Percentiles rank a stretch among this genome's conserved stretches.
phyloP scores from a whole-genome alignment of 2,888 invertebrate species.

The Cyrtodaria siliqua region DNA sequence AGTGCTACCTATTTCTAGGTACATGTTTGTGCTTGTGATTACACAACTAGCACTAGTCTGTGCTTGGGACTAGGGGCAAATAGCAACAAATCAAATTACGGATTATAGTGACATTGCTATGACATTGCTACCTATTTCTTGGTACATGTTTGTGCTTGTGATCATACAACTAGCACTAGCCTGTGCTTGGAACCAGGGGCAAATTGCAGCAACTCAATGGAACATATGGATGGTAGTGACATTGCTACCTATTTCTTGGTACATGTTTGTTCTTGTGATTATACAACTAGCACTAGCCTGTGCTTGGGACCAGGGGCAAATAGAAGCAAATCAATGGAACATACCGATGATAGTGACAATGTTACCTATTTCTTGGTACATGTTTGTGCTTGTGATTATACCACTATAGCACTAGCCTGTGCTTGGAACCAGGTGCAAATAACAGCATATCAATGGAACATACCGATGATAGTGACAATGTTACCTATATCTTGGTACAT shows the following conservation, averaged over 20 bases:
- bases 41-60: too few relatives aligned
- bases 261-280: neutral
- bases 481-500: constrained; percentile 19
- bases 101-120: too few relatives aligned
- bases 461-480: too few relatives aligned
- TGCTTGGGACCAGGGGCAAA: constrained; percentile 13
- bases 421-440: constrained; percentile 11
- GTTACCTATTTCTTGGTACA: constrained; percentile 20
- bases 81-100: too few relatives aligned
- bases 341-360: neutral
- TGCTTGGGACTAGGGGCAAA: neutral
- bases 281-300: constrained; percentile 25
- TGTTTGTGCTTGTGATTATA: constrained; percentile 7
- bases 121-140: neutral
- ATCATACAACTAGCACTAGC: too few relatives aligned
- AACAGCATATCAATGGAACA: neutral
- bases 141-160: constrained; percentile 19
- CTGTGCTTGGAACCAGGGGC: neutral
- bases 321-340: neutral
- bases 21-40: too few relatives aligned
- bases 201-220: neutral
- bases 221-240: neutral
- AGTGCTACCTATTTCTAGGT: neutral
- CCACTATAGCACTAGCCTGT: constrained; percentile 33
- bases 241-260: constrained; percentile 8